A percentile compares a stretch with the other conserved stretches of the same genome.
Evolutionary conservation across 1,140 invertebrate species (phyloP).

Genomic region (Drosophila cardini): DNA sequence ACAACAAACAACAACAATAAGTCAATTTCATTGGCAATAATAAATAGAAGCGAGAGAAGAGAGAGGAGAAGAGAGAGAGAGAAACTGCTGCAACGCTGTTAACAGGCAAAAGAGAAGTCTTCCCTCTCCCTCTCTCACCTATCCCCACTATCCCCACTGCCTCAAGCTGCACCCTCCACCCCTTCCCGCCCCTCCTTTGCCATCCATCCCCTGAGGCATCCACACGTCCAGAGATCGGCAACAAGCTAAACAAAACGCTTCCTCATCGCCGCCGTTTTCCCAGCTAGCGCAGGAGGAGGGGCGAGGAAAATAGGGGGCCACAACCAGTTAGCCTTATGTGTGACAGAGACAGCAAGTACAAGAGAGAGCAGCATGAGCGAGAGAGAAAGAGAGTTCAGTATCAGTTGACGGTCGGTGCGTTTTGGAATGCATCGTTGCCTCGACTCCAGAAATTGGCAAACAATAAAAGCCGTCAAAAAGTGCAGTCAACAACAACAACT

Average conservation of each 20-base stretch:
- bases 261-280: slow-evolving; percentile 65
- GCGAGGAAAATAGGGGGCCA: not conserved
- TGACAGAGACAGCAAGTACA: slow-evolving; percentile 13
- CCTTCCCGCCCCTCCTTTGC: not conserved
- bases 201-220: slow-evolving; percentile 15
- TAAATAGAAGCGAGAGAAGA: slow-evolving; percentile 57
- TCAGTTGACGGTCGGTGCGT: slow-evolving; percentile 67
- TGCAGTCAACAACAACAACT: slow-evolving; percentile 60
- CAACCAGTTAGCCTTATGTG: slow-evolving; percentile 66
- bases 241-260: slow-evolving; percentile 81
- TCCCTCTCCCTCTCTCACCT: not conserved
- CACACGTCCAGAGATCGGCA: slow-evolving; percentile 72
- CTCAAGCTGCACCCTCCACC: not conserved
- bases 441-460: slow-evolving; percentile 81
- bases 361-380: slow-evolving; percentile 4
- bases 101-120: slow-evolving; percentile 43
- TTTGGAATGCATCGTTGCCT: slow-evolving; percentile 72
- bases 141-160: not conserved
- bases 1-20: slow-evolving; percentile 66
- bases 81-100: slow-evolving; percentile 44
- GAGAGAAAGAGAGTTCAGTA: slow-evolving; percentile 32
- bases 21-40: slow-evolving; percentile 73
- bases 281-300: slow-evolving; percentile 54
- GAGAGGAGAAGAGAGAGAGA: slow-evolving; percentile 37
- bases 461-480: slow-evolving; percentile 83